Percentiles rank a stretch among this genome's conserved stretches.
Evolutionary conservation across 1,140 invertebrate genomes (phyloP).

Genomic region (Leptopilina boulardi): DNA sequence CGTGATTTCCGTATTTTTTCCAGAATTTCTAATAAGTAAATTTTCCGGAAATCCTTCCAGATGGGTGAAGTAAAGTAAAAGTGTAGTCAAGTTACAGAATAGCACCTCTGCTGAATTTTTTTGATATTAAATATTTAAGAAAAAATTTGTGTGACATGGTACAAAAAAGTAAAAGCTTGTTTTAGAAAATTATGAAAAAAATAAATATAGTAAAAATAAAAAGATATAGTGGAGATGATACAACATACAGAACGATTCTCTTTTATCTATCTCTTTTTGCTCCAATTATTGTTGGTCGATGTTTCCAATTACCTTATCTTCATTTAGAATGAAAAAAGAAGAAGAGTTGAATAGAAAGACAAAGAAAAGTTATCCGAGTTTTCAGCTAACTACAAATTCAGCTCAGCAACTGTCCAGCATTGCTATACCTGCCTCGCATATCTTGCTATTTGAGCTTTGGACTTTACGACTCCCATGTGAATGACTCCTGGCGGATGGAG

Average conservation of each 20-base stretch:
- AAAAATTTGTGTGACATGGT: too few relatives aligned
- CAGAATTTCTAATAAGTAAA: too few relatives aligned
- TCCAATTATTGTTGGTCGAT: conserved; percentile 7
- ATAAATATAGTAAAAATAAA: too few relatives aligned
- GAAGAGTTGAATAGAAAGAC: conserved; percentile 33
- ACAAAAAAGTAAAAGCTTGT: too few relatives aligned
- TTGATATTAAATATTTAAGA: too few relatives aligned
- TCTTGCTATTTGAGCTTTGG: conserved; percentile 64
- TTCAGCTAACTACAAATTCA: conserved; percentile 63
- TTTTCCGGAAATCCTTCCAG: too few relatives aligned
- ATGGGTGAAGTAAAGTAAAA: too few relatives aligned
- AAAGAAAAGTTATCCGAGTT: conserved; percentile 55
- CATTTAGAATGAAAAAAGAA: conserved; percentile 33
- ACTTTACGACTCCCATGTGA: conserved; percentile 64
- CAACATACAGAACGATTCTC: neutral
- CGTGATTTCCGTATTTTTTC: too few relatives aligned
- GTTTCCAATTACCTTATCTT: neutral
- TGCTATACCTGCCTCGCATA: conserved; percentile 64
- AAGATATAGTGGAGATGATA: neutral
- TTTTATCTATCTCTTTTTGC: neutral
- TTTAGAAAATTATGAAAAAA: too few relatives aligned
- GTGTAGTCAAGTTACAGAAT: too few relatives aligned
- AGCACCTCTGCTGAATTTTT: too few relatives aligned
- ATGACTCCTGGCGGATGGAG: conserved; percentile 52
- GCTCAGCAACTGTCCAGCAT: conserved; percentile 44